Evolutionary conservation across 1,140 invertebrate species (phyloP).

Genomic region (Cotesia vestalis): DNA sequence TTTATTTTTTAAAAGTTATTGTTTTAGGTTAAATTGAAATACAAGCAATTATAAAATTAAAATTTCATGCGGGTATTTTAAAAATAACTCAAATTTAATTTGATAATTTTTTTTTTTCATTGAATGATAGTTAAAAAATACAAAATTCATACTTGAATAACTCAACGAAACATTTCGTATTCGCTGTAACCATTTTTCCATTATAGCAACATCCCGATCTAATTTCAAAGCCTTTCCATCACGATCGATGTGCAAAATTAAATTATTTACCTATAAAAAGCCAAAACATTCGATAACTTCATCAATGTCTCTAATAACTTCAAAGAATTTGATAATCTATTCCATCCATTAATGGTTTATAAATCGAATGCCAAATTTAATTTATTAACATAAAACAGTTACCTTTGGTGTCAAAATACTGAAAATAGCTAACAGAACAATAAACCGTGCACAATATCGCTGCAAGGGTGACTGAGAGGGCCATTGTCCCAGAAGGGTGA

Average conservation of each 20-base stretch:
- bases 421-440: neutral
- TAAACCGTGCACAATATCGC: neutral
- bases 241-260: constrained; percentile 5
- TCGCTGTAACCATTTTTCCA: neutral
- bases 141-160: constrained; percentile 18
- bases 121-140: neutral
- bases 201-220: constrained; percentile 6
- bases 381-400: neutral
- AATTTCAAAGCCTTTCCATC: constrained; percentile 20
- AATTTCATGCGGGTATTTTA: neutral
- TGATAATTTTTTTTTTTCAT: neutral
- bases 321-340: constrained; percentile 31
- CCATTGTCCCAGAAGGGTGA: constrained; percentile 29
- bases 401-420: constrained; percentile 23
- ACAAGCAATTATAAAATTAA: too few relatives aligned
- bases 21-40: too few relatives aligned
- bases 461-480: constrained; percentile 13
- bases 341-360: neutral
- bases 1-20: too few relatives aligned
- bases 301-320: constrained; percentile 21
- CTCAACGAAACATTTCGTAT: neutral
- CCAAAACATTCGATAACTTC: constrained; percentile 9
- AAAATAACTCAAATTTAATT: neutral
- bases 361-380: neutral
- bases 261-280: neutral